These are phyloP conservation scores for Asobara japonica DNA, from an alignment of 1,140 invertebrate species.

Conservation along the genomic window DNA sequence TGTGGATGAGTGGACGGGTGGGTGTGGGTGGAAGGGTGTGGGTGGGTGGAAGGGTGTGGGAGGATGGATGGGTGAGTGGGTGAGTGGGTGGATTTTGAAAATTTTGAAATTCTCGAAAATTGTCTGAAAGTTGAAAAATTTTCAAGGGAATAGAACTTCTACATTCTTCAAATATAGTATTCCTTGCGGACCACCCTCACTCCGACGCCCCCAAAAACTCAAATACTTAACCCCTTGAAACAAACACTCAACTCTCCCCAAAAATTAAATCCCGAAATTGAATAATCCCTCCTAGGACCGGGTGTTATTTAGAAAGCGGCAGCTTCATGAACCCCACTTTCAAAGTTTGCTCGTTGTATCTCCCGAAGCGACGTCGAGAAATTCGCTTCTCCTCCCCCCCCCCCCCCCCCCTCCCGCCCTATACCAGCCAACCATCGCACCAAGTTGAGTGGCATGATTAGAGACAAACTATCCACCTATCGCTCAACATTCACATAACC, in stretches of 20 bases:
- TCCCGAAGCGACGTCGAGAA: conserved; percentile 7
- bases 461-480: conserved; percentile 21
- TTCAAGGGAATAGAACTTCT: too few relatives aligned
- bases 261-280: conserved; percentile 16
- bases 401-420: not conserved
- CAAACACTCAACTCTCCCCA: not conserved
- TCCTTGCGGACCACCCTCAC: too few relatives aligned
- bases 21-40: too few relatives aligned
- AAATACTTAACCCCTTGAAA: not conserved
- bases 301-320: conserved; percentile 20
- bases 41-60: too few relatives aligned
- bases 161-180: too few relatives aligned
- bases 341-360: conserved; percentile 24
- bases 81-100: too few relatives aligned
- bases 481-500: not conserved
- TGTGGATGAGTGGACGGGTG: too few relatives aligned
- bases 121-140: too few relatives aligned
- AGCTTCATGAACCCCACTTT: conserved; percentile 21
- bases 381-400: not conserved
- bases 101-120: too few relatives aligned
- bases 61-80: too few relatives aligned
- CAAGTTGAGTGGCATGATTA: conserved; percentile 28
- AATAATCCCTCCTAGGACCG: conserved; percentile 10
- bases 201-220: not conserved
- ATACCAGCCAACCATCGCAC: not conserved